phyloP scores from a whole-genome alignment of 2,888 invertebrate genomes.

The Cosmorhoe ocellata region DNA sequence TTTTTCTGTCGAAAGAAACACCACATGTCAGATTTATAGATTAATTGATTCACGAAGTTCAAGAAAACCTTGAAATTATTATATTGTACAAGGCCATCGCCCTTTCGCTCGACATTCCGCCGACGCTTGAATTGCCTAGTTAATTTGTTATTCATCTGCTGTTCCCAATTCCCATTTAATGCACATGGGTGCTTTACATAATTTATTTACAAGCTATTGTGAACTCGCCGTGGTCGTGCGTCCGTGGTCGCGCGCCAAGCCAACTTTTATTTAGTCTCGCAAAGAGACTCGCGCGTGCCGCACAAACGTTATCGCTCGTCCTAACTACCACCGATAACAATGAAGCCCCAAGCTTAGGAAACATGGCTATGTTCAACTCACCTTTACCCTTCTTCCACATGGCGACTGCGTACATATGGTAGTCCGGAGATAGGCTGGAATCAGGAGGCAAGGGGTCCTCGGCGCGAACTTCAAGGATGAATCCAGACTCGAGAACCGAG shows the following conservation, averaged over 20 bases:
- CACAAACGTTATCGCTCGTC: constrained; percentile 51
- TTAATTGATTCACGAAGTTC: constrained; percentile 30
- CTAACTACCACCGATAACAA: constrained; percentile 17
- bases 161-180: constrained; percentile 48
- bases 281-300: constrained; percentile 41
- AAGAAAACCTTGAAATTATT: constrained; percentile 28
- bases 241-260: constrained; percentile 53
- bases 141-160: constrained; percentile 46
- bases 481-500: constrained; percentile 87
- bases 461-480: constrained; percentile 85
- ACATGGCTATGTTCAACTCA: constrained; percentile 57
- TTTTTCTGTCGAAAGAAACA: constrained; percentile 81
- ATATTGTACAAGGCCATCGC: constrained; percentile 39
- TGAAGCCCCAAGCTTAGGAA: constrained; percentile 17
- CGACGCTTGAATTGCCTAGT: constrained; percentile 38
- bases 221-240: constrained; percentile 51
- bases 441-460: constrained; percentile 75
- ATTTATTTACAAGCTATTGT: constrained; percentile 69
- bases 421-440: constrained; percentile 74
- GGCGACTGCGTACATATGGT: constrained; percentile 86
- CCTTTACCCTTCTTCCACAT: constrained; percentile 88
- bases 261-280: constrained; percentile 57
- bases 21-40: constrained; percentile 20
- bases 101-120: constrained; percentile 40
- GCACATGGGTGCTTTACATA: constrained; percentile 39